Evolutionary conservation across 1,140 invertebrate species (phyloP).

Genomic region (Pygmarrhopalites habei): DNA sequence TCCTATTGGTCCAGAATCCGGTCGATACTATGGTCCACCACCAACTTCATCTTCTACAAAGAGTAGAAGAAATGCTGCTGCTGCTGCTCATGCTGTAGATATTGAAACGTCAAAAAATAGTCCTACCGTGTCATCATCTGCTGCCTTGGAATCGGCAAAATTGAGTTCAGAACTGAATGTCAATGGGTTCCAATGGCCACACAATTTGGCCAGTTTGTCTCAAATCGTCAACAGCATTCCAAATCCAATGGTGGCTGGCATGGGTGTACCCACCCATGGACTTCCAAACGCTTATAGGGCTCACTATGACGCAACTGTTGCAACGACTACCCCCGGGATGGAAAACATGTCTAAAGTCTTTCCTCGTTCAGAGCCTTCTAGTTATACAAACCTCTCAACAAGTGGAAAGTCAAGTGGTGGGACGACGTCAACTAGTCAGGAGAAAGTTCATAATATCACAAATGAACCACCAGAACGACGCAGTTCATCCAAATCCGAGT

Average conservation of each 20-base stretch:
- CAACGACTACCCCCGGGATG: slow-evolving; percentile 12
- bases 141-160: slow-evolving; percentile 18
- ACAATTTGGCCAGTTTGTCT: slow-evolving; percentile 32
- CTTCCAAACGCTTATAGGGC: slow-evolving; percentile 24
- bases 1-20: slow-evolving; percentile 6
- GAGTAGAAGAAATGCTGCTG: neutral
- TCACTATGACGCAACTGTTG: slow-evolving; percentile 16
- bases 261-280: slow-evolving; percentile 9
- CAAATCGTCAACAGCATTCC: slow-evolving; percentile 39
- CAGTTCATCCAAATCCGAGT: slow-evolving; percentile 19
- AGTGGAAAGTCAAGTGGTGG: slow-evolving; percentile 6
- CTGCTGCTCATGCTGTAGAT: neutral
- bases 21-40: neutral
- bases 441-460: neutral
- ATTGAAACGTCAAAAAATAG: neutral
- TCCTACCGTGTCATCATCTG: neutral
- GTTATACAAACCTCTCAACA: slow-evolving; percentile 17
- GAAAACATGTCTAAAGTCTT: slow-evolving; percentile 32
- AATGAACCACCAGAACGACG: neutral
- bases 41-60: neutral
- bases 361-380: slow-evolving; percentile 16
- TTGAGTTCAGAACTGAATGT: slow-evolving; percentile 13
- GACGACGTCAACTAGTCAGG: neutral
- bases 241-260: slow-evolving; percentile 19
- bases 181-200: slow-evolving; percentile 35